phyloP scores from a whole-genome alignment of 2,113 vertebrate species.

The Paradisaea rubra region DNA sequence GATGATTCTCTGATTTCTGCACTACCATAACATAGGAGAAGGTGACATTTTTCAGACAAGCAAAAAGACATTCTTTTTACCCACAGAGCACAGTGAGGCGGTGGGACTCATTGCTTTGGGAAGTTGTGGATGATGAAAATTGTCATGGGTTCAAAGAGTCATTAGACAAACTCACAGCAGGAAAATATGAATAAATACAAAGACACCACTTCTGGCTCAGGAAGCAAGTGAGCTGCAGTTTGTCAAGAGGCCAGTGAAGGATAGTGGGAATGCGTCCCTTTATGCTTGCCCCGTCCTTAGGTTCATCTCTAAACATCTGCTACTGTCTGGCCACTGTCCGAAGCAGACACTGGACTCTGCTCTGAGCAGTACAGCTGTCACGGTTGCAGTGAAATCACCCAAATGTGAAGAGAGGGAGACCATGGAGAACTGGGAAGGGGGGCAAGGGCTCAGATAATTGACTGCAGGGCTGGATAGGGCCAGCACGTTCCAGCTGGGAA shows the following conservation, averaged over 20 bases:
- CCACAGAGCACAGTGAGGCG: not conserved
- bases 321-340: not conserved
- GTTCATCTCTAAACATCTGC: constrained; percentile 14
- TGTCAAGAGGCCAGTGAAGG: not conserved
- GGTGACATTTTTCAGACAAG: not conserved
- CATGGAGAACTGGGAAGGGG: not conserved
- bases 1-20: not conserved
- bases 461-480: not conserved
- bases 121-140: not conserved
- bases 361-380: not conserved
- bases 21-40: not conserved
- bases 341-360: not conserved
- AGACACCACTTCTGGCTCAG: not conserved
- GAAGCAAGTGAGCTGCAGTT: not conserved
- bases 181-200: not conserved
- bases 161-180: not conserved
- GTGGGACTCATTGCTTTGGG: not conserved
- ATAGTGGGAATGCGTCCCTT: not conserved
- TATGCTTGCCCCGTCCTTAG: not conserved
- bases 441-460: not conserved
- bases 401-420: not conserved
- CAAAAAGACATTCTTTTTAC: not conserved
- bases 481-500: not conserved
- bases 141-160: not conserved
- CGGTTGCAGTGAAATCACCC: not conserved